Base-by-base conservation (phyloP, 2,797 vertebrate species). In the Hippopotamyrus pictus region DNA sequence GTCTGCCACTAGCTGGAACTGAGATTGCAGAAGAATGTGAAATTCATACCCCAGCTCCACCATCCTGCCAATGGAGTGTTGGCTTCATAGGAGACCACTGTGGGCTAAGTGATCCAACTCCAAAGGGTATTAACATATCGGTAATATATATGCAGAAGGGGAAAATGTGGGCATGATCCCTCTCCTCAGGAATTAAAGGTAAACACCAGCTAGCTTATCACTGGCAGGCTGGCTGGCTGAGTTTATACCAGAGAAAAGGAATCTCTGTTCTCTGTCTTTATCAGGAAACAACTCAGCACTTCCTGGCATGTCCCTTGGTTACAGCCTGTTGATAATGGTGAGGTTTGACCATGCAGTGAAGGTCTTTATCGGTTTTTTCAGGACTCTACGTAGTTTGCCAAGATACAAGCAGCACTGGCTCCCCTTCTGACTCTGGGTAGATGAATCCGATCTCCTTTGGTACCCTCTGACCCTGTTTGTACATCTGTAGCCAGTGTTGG, bases 1-100 rank as follows among this genome's bases (percentile, higher is more conserved):
- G 54, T 99, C 97, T 2, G 98, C 96, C 1, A 99, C 96, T 86
- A 98, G 94, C 89, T 97, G 97, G 86, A 96, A 97, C 98, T 99
- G 84, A 92, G 92, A 92, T 87, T n/a, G 0, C 0, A 90, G 88
- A 86, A 29, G 88, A 22, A 29, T 4, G 33, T 87, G 33, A 87
- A 25, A 53, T 57, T 86, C 25, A 87, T 51, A 44, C 19, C 14
- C 9, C 44, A 46, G 46, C 8, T 48, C 12, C 44, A 25, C n/a
- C 44, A 51, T 2, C n/a, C 8, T 82, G 19, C 41, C 22, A 46
- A 19, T 25, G 48, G 0, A 51, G 82, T 22, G n/a, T 29, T 25
- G 82, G 8, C n/a, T 85, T 48, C 48, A n/a, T 85, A 85, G 8
- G 19, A 12, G n/a, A 85, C 44, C n/a, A 29, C n/a, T 50, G 48